These are phyloP conservation scores for Centropus bengalensis DNA, from an alignment of 2,113 vertebrate genomes.

Conservation along the genomic window DNA sequence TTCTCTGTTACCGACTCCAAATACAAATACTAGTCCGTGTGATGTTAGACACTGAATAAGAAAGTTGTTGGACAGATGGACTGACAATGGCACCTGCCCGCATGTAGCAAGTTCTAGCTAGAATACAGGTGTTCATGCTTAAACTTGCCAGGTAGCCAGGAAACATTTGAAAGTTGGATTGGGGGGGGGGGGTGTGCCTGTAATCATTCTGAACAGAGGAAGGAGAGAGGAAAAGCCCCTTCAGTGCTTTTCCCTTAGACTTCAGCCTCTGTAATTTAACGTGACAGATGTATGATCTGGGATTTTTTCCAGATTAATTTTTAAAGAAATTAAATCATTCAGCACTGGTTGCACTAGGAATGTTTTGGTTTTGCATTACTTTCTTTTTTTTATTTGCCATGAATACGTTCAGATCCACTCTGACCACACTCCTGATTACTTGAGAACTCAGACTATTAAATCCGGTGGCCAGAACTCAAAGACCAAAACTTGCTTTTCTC, in stretches of 20 bases:
- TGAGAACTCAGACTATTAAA: neutral
- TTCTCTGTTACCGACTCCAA: neutral
- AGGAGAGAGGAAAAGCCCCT: constrained; percentile 2
- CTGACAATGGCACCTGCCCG: neutral
- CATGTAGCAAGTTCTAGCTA: neutral
- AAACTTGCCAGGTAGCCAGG: constrained; percentile 10
- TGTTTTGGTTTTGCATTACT: neutral
- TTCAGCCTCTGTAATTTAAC: constrained; percentile 67
- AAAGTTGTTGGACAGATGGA: neutral
- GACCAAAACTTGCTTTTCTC: neutral
- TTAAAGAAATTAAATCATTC: constrained; percentile 68
- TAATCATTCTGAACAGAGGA: neutral
- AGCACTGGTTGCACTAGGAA: constrained; percentile 11
- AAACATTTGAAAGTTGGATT: neutral
- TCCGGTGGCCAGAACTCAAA: neutral
- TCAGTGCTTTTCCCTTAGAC: constrained; percentile 13
- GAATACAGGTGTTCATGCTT: neutral
- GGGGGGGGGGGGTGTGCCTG: too few relatives aligned
- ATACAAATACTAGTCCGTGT: neutral
- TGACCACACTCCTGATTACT: neutral
- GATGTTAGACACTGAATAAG: neutral
- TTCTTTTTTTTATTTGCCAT: neutral
- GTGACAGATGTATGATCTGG: constrained; percentile 72
- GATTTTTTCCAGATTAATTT: constrained; percentile 69
- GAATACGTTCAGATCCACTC: neutral